A percentile compares a stretch with the other conserved stretches of the same genome.
Evolutionary conservation across 2,113 vertebrate genomes (phyloP).

Genomic region (Osmerus mordax): DNA sequence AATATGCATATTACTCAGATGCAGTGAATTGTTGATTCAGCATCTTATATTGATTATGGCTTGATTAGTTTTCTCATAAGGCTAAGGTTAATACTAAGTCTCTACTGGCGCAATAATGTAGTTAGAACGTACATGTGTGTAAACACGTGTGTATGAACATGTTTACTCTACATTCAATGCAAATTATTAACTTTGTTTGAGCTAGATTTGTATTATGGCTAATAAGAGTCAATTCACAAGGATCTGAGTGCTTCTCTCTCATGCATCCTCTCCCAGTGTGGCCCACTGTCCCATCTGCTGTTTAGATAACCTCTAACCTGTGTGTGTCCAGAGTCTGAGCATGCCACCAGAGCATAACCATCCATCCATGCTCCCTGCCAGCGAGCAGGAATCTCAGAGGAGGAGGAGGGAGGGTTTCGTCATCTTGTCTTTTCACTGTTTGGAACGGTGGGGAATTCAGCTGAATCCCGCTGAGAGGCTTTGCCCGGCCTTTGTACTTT

Average conservation of each 20-base stretch:
- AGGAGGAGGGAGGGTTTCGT: conserved; percentile 38
- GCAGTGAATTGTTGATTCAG: too few species aligned
- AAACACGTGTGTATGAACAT: neutral
- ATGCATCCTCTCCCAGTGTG: conserved; percentile 46
- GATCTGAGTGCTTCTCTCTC: conserved; percentile 29
- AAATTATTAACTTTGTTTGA: too few species aligned
- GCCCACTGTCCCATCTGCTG: conserved; percentile 64
- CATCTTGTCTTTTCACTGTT: conserved; percentile 47
- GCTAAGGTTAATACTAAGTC: too few species aligned
- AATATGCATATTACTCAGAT: too few species aligned
- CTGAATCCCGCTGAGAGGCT: conserved; percentile 41
- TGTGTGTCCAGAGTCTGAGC: conserved; percentile 38
- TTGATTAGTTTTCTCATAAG: too few species aligned
- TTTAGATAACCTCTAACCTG: conserved; percentile 67
- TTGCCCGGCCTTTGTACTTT: conserved; percentile 35
- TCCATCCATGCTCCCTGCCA: conserved; percentile 26
- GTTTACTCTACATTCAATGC: too few species aligned
- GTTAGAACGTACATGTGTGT: neutral
- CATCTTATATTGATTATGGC: too few species aligned
- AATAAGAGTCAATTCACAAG: too few species aligned
- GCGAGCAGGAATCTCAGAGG: conserved; percentile 48
- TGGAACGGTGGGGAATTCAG: conserved; percentile 33
- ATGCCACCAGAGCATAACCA: conserved; percentile 44
- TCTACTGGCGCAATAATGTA: neutral
- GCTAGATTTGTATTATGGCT: too few species aligned